These are phyloP conservation scores for Tadarida brasiliensis DNA, from an alignment of 2,797 vertebrate genomes.

Conservation along the genomic window DNA sequence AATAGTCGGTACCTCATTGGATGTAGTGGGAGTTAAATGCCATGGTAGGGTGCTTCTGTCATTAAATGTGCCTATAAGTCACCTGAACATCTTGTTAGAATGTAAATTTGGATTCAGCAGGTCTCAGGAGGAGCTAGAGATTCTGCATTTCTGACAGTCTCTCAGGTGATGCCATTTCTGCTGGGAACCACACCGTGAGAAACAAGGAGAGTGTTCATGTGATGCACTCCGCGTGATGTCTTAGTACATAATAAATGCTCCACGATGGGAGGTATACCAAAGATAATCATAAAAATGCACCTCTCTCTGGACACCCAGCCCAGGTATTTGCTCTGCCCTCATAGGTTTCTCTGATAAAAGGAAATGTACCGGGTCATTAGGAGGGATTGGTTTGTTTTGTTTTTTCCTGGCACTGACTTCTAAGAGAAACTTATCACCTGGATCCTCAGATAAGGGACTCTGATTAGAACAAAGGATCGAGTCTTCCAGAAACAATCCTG, in stretches of 20 bases:
- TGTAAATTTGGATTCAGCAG: neutral
- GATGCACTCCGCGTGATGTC: neutral
- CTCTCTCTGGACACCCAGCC: neutral
- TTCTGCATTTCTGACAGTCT: neutral
- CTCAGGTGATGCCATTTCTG: neutral
- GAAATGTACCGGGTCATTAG: neutral
- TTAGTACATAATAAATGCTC: neutral
- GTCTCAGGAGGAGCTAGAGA: neutral
- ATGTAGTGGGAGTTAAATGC: neutral
- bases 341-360: neutral
- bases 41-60: neutral
- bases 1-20: neutral
- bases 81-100: neutral
- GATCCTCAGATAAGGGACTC: neutral
- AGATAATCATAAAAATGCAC: neutral
- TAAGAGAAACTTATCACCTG: constrained; percentile 7
- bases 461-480: neutral
- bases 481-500: neutral
- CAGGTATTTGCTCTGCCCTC: neutral
- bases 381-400: neutral
- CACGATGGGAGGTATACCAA: neutral
- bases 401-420: neutral
- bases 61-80: neutral
- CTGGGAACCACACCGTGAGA: neutral
- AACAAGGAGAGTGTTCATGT: neutral